Evolutionary conservation across 2,888 invertebrate species (phyloP), one percentile per base, ranked within the genome.

Genomic region (Eustalomyia histrio): DNA sequence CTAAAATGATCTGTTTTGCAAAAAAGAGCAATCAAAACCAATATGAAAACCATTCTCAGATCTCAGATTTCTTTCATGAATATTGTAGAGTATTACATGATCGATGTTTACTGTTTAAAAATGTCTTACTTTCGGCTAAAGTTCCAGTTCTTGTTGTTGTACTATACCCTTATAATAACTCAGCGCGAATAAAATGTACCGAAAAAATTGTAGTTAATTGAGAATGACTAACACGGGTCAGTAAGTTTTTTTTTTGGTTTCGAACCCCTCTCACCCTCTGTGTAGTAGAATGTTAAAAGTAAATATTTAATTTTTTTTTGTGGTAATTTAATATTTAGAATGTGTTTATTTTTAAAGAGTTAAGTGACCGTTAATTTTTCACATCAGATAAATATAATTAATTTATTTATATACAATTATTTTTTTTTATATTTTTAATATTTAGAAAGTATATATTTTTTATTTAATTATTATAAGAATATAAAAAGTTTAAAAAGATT

Each of bases 181-280:
- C n/a, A 47, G n/a, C n/a, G 43, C 43, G 29, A 53, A 65, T 39
- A 29, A 29, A 29, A 29, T 6, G 7, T 29, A 29, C 60, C 43
- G 29, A 53, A 68, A 65, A 72, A 53, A 53, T 65, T 78, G 33
- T 60, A 61, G 79, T 72, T 79, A 79, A 79, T 71, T 80, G 63
- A 39, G 61, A 71, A 76, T 80, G 80, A 80, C 80, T 80, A 80
- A 80, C 71, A 65, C 63, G 69, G 79, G 68, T 79, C 79, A 79
- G 73, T 74, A 79, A 64, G n/a, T 33, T 60, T 58, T 65, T 55
- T 50, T 63, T 63, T 61, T 53, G 52, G 18, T 53, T 58, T 35
- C 64, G 50, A 69, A 76, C 64, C 29, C 71, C 64, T 76, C 69
- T 71, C 64, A 71, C 76, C 69, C 57, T 68, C 43, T 58, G 33